phyloP scores from a whole-genome alignment of 2,113 vertebrate genomes.

The Gracilinanus agilis region DNA sequence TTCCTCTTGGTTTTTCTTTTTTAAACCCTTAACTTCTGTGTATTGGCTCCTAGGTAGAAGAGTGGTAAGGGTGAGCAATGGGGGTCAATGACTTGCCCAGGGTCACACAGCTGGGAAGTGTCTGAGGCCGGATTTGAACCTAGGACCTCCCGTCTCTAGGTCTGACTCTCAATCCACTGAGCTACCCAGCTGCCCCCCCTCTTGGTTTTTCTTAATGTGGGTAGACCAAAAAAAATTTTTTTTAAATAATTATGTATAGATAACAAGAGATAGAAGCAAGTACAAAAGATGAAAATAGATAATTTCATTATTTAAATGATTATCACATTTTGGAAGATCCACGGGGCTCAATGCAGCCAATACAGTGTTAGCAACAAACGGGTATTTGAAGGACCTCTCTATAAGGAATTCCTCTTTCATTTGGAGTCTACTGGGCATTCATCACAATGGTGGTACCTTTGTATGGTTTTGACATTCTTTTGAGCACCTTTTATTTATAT shows the following conservation, averaged over 20 bases:
- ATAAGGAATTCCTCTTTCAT: neutral
- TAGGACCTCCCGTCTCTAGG: no score
- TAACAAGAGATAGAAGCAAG: neutral
- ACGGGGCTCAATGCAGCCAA: neutral
- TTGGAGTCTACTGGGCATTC: neutral
- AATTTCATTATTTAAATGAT: neutral
- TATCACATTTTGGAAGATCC: neutral
- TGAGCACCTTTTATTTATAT: neutral
- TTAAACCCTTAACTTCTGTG: no score
- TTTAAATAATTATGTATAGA: neutral
- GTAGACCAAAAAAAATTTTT: neutral
- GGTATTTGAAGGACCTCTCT: neutral
- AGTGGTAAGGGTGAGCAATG: no score
- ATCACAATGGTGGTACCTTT: neutral
- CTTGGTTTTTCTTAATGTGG: neutral
- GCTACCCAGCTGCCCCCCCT: no score
- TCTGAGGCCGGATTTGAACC: no score
- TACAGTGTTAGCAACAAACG: neutral
- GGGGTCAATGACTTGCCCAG: no score
- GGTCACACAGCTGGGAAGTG: no score
- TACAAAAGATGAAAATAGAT: neutral
- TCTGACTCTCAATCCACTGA: no score
- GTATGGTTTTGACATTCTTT: neutral
- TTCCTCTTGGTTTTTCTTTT: no score
- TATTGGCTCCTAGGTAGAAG: no score